phyloP scores from a whole-genome alignment of 2,888 invertebrate species.

The Eupithecia tripunctaria region DNA sequence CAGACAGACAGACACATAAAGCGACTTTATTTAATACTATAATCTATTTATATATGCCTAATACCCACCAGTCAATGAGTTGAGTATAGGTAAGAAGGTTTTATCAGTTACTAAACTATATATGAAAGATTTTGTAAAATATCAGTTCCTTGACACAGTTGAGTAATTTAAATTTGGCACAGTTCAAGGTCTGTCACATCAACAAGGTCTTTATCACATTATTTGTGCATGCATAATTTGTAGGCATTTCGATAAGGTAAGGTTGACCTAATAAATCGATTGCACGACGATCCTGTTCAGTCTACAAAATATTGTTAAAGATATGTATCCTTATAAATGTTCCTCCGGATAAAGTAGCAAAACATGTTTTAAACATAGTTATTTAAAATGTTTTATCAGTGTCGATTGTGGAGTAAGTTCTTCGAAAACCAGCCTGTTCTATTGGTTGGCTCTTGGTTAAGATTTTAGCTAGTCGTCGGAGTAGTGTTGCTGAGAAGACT shows the following conservation, averaged over 20 bases:
- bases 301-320: neutral
- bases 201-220: slow-evolving; percentile 8
- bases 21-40: neutral
- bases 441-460: too few species aligned
- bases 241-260: neutral
- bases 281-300: neutral
- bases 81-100: neutral
- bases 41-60: too few species aligned
- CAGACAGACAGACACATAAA: neutral
- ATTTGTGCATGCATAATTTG: slow-evolving; percentile 4
- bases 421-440: too few species aligned
- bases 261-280: slow-evolving; percentile 6
- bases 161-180: slow-evolving; percentile 26
- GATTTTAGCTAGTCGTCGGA: too few species aligned
- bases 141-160: slow-evolving; percentile 27
- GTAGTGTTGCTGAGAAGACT: too few species aligned
- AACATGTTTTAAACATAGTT: too few species aligned
- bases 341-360: too few species aligned
- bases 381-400: too few species aligned
- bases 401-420: too few species aligned
- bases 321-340: too few species aligned
- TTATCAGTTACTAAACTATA: neutral
- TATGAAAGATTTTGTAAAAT: slow-evolving; percentile 1
- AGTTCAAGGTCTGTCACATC: slow-evolving; percentile 14
- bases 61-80: neutral